A percentile compares a stretch with the other conserved stretches of the same genome.
Evolutionary conservation across 2,888 invertebrate genomes (phyloP).

Genomic region (Rhagonycha fulva): DNA sequence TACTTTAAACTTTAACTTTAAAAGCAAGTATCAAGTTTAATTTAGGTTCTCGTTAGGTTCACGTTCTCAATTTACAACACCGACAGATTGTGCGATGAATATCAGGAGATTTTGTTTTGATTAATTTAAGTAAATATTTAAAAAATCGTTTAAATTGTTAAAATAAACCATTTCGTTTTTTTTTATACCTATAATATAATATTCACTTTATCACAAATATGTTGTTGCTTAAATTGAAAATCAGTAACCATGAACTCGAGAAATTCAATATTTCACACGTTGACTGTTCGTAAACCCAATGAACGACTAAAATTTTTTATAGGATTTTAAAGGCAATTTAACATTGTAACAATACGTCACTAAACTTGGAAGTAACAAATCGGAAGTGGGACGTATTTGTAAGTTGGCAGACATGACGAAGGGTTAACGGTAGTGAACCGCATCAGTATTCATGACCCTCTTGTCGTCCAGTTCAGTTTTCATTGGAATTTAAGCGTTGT

Average conservation of each 20-base stretch:
- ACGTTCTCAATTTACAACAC: background rate
- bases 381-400: conserved; percentile 44
- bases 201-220: background rate
- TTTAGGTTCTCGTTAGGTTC: background rate
- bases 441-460: conserved; percentile 51
- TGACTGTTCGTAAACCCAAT: background rate
- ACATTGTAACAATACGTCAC: conserved; percentile 39
- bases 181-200: background rate
- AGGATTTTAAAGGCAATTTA: conserved; percentile 21
- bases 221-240: background rate
- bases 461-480: conserved; percentile 46
- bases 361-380: conserved; percentile 44
- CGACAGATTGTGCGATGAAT: background rate
- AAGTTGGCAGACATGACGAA: conserved; percentile 46
- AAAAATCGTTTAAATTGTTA: background rate
- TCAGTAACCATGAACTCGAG: background rate
- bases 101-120: background rate
- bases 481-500: conserved; percentile 50
- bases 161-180: too few species aligned
- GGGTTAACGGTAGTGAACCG: conserved; percentile 41
- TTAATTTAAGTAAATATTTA: background rate
- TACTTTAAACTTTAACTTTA: background rate
- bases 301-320: background rate
- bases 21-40: background rate
- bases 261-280: background rate